A percentile compares a stretch with the other conserved stretches of the same genome.
Evolutionary conservation across 2,113 vertebrate genomes (phyloP).

Genomic region (Cyprinodon tularosa): DNA sequence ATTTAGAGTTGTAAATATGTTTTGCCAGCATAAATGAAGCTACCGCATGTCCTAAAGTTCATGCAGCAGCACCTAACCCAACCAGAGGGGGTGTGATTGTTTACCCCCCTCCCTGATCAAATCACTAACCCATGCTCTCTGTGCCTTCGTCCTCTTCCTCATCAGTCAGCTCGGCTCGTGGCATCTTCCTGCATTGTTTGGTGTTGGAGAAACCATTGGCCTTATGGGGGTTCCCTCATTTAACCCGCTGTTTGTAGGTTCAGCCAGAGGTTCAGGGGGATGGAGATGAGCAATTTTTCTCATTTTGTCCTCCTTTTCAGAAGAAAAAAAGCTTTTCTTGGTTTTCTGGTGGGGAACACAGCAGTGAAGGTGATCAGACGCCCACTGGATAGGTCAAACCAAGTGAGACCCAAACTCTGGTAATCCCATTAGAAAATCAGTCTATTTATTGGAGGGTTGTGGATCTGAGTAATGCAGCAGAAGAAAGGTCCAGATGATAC

Average conservation of each 20-base stretch:
- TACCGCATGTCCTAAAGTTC: not conserved
- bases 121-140: conserved; percentile 34
- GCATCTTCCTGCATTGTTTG: conserved; percentile 68
- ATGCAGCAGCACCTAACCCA: conserved; percentile 40
- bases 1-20: not conserved
- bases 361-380: conserved; percentile 50
- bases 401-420: conserved; percentile 3
- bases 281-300: conserved; percentile 67
- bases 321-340: conserved; percentile 23
- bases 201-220: conserved; percentile 36
- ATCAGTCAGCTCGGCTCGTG: conserved; percentile 68
- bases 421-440: conserved; percentile 13
- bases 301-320: conserved; percentile 51
- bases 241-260: conserved; percentile 70
- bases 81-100: conserved; percentile 4
- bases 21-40: not conserved
- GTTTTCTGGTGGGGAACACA: conserved; percentile 48
- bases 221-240: conserved; percentile 63
- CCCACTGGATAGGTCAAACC: conserved; percentile 33
- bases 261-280: conserved; percentile 75
- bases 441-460: conserved; percentile 5
- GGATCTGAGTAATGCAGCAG: conserved; percentile 6
- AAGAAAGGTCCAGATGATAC: not conserved
- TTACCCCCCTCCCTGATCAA: conserved; percentile 3
- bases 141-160: conserved; percentile 43